Evolutionary conservation across 2,113 vertebrate genomes (phyloP), one percentile per base, ranked within the genome.

Genomic region (Echinops telfairi): DNA sequence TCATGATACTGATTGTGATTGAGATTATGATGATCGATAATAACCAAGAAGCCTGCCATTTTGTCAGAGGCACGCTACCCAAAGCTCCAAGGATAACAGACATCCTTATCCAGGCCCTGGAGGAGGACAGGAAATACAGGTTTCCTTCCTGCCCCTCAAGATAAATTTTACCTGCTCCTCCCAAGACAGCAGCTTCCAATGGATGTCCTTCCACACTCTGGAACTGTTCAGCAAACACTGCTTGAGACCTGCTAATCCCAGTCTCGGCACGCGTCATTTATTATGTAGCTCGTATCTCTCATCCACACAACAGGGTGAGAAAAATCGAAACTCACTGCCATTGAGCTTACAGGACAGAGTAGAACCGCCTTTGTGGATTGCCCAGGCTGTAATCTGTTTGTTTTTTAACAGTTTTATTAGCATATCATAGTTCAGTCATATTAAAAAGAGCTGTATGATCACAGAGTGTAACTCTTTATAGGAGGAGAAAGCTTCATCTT

Each of bases 231-330:
- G 62, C 36, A 84, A 92, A 36, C 9, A 78, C 36, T 80, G 83
- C 53, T 38, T 86, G 31, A 87, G 25, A 29, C 17, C 47, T 40
- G 12, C 25, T 78, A 76, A 73, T 73, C 60, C 3, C 4, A 86
- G 83, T 80, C 36, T 88, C 77, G 73, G 43, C 23, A 86, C 19
- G 25, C 86, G 66, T 60, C 73, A 83, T 47, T 92, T 78, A 82
- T 27, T 83, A 80, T 58, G 57, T 40, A 82, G 27, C 66, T 76
- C 83, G 88, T 53, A 66, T 57, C 1, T 57, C 31, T 80, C 68
- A 83, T 66, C 40, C 71, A 92, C 86, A 43, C 19, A 94, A 88
- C 9, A 47, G 15, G 62, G n/a, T 78, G 31, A 85, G 16, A 66
- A 15, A 64, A 38, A 36, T 9, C 47, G 2, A 53, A 53, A 53